A percentile compares a stretch with the other conserved stretches of the same genome.
Evolutionary conservation across 53 echinoderm and acorn worm genomes (phyloP).

Genomic region (Paelopatides confundens): DNA sequence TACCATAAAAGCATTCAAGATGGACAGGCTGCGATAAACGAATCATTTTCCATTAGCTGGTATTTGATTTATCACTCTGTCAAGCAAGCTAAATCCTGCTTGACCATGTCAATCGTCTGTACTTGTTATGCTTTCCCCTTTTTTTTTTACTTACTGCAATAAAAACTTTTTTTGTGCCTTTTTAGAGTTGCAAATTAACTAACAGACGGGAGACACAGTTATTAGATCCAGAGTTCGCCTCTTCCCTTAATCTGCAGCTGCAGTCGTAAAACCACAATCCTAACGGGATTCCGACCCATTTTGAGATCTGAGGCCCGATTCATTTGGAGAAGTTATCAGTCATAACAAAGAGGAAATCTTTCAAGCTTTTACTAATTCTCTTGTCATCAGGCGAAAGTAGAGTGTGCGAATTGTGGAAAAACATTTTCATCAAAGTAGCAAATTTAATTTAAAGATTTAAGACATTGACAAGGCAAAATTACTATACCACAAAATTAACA

Average conservation of each 20-base stretch:
- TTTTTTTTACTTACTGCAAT: background rate
- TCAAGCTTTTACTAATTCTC: background rate
- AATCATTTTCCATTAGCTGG: conserved; percentile 1
- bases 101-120: background rate
- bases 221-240: background rate
- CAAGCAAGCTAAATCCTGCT: conserved; percentile 3
- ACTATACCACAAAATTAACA: too few species aligned
- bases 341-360: background rate
- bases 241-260: background rate
- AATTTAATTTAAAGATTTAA: too few species aligned
- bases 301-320: background rate
- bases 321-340: background rate
- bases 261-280: background rate
- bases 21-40: background rate
- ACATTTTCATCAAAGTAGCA: too few species aligned
- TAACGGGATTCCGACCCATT: background rate
- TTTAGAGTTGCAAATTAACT: background rate
- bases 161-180: background rate
- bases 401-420: background rate
- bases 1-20: background rate
- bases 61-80: background rate
- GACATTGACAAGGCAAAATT: too few species aligned
- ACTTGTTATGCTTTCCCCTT: background rate
- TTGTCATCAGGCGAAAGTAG: background rate
- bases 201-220: background rate